Base-by-base conservation (phyloP, 2,888 invertebrate species). In the Hecatera dysodea region DNA sequence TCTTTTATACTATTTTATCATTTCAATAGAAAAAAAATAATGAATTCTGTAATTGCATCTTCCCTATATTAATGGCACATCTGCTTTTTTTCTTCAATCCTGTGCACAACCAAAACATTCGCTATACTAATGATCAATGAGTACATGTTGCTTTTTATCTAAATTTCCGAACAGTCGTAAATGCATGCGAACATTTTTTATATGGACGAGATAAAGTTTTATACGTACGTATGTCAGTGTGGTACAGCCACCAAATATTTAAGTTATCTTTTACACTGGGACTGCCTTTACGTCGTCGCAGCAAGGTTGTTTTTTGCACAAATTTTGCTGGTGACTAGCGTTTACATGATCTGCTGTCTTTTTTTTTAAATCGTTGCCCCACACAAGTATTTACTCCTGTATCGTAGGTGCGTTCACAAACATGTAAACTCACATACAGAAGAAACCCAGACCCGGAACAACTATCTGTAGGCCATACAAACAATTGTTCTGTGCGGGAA, bases 91-190 rank as follows among this genome's bases (percentile, higher is more conserved):
- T 75, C 65, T n/a, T 53, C 3, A 62, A 36, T 76, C 59, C n/a
- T 0, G 7, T 29, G 33, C 8, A 27, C 29, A 70, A 62, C 53
- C 53, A 62, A 69, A 73, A 72, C 61, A 77, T 72, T 72, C 57
- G 61, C 29, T 24, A 27, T 60, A 63, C 57, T 84, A 83, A 83
- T 83, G 82, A 83, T 69, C 68, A 60, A 67, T 64, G 65, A 59
- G 62, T 56, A 62, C 27, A 50, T 44, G 46, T 59, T n/a, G 46
- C 36, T 48, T 73, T 81, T 81, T 82, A 83, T 81, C 81, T 74
- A 83, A 72, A 81, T 81, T 67, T 12, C 65, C 68, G 50, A 17
- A 19, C 52, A 53, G 72, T 67, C 81, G 61, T 79, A 74, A 83
- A 83, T 83, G 48, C 59, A n/a, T 59, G 52, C 15, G 48, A 3